Conservation (phyloP, 2,888 invertebrate species). For the Drosophila acutilabella region DNA sequence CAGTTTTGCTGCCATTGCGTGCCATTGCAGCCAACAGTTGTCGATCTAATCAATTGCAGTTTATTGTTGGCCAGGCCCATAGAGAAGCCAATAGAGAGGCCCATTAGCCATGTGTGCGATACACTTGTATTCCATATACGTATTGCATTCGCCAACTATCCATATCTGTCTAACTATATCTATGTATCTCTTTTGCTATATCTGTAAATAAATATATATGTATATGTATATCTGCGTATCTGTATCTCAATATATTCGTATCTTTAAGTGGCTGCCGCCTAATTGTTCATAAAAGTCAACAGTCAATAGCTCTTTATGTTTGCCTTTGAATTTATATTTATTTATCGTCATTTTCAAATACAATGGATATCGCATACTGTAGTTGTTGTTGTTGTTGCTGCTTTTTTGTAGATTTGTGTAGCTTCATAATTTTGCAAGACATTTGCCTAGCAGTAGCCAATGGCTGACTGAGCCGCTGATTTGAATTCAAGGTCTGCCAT, state of each 20-base stretch:
- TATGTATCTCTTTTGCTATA: constrained; percentile 27
- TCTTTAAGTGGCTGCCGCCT: constrained; percentile 77
- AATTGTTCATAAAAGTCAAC: constrained; percentile 78
- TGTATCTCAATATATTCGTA: constrained; percentile 69
- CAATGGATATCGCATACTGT: constrained; percentile 51
- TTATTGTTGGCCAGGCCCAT: constrained; percentile 79
- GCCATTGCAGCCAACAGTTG: constrained; percentile 43
- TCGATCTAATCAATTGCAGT: constrained; percentile 79
- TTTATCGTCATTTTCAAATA: constrained; percentile 68
- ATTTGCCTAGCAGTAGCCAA: constrained; percentile 65
- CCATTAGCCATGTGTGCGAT: constrained; percentile 69
- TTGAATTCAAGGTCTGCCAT: constrained; percentile 75
- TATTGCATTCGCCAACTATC: constrained; percentile 40
- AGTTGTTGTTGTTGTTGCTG: constrained; percentile 28
- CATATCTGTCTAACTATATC: constrained; percentile 44
- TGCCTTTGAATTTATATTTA: constrained; percentile 79
- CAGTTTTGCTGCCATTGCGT: constrained; percentile 50
- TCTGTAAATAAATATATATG: constrained; percentile 2
- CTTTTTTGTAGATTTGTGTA: constrained; percentile 59
- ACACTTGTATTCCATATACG: constrained; percentile 63
- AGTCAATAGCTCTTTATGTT: constrained; percentile 80
- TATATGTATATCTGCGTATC: constrained; percentile 35
- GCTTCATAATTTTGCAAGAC: constrained; percentile 72
- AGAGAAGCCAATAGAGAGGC: constrained; percentile 62
- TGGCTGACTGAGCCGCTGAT: constrained; percentile 59